Conservation (phyloP, 2,113 vertebrate species). For the Azemiops feae region DNA sequence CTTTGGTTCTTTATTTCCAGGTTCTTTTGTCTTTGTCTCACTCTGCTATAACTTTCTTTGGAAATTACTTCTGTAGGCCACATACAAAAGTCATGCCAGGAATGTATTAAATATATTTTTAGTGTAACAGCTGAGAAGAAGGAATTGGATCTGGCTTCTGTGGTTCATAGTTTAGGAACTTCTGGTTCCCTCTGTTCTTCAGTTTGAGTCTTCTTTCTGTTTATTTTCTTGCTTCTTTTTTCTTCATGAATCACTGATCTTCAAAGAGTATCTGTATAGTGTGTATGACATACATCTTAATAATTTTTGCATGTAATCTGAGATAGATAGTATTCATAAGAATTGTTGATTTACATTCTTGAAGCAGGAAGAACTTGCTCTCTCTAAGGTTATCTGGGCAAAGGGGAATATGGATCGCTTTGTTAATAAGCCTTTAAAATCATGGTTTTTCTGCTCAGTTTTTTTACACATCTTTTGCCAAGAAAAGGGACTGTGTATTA, state of each 20-base stretch:
- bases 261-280: not conserved
- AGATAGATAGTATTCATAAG: not conserved
- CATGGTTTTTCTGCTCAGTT: not conserved
- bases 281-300: not conserved
- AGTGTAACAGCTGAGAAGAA: slow-evolving; percentile 13
- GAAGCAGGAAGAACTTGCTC: not conserved
- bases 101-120: slow-evolving; percentile 30
- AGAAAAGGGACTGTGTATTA: not conserved
- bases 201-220: not conserved
- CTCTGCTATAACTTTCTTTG: slow-evolving; percentile 17
- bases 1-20: not conserved
- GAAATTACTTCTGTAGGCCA: not conserved
- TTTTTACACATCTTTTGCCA: not conserved
- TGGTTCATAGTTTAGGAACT: not conserved
- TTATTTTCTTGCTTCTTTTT: not conserved
- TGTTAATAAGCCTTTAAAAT: not conserved
- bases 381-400: not conserved
- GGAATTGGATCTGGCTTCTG: not conserved
- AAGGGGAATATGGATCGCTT: not conserved
- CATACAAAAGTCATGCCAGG: slow-evolving; percentile 12
- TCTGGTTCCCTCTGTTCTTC: not conserved
- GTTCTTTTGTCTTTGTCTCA: not conserved
- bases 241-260: not conserved
- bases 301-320: not conserved
- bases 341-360: not conserved